Evolutionary conservation across 1,140 invertebrate species (phyloP).

Genomic region (Drosophila sucinea): DNA sequence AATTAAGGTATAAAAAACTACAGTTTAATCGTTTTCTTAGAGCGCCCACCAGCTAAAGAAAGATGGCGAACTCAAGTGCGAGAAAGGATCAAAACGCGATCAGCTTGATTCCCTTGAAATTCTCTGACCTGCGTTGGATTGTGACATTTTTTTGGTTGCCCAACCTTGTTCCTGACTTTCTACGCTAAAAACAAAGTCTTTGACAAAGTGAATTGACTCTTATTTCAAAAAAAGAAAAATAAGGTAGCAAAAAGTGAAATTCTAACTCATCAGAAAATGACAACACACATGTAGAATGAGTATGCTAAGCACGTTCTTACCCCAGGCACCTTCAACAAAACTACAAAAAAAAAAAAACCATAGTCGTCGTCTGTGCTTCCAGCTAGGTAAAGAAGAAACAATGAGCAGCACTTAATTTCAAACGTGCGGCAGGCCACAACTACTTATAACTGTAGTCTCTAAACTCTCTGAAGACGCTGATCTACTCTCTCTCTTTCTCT

Average conservation of each 20-base stretch:
- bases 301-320: conserved; percentile 8
- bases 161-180: too few species aligned
- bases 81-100: too few species aligned
- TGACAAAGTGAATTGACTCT: not conserved
- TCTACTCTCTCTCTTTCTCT: not conserved
- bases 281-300: conserved; percentile 2
- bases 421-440: not conserved
- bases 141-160: too few species aligned
- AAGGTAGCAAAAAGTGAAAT: conserved; percentile 6
- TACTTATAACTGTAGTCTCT: not conserved
- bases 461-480: too few species aligned
- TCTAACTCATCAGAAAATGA: conserved; percentile 3
- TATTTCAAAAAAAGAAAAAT: not conserved
- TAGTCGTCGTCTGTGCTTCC: conserved; percentile 2
- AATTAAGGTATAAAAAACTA: too few species aligned
- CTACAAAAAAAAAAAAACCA: not conserved
- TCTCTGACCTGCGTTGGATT: too few species aligned
- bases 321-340: not conserved
- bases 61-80: too few species aligned
- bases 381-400: conserved; percentile 6
- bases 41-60: too few species aligned
- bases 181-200: too few species aligned
- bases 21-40: too few species aligned
- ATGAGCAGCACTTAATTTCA: not conserved
- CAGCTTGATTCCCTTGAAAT: too few species aligned